phyloP scores from a whole-genome alignment of 2,888 invertebrate genomes.

The Chorisops tibialis region DNA sequence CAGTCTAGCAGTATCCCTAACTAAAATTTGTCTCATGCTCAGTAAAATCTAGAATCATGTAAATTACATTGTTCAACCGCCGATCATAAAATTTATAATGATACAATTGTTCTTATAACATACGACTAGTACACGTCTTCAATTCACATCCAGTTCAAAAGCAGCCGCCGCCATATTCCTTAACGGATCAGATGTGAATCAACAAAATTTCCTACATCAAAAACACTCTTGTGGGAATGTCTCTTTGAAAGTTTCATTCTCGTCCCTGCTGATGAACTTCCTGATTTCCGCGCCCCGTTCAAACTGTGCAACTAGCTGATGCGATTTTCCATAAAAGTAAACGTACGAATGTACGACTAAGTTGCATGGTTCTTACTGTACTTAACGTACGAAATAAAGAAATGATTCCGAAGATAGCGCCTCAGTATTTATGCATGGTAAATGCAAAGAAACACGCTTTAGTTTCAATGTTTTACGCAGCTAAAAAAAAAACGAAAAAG shows the following conservation, averaged over 20 bases:
- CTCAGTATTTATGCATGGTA: not conserved
- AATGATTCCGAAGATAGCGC: not conserved
- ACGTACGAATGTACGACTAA: no score
- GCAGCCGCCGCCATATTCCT: no score
- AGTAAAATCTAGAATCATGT: no score
- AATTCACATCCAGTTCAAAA: no score
- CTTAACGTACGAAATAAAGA: no score
- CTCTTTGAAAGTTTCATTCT: not conserved
- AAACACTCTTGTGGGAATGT: not conserved
- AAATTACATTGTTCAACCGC: no score
- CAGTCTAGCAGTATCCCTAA: no score
- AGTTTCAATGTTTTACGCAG: not conserved
- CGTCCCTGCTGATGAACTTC: not conserved
- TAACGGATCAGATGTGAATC: no score
- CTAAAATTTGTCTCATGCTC: no score
- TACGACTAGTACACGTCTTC: not conserved
- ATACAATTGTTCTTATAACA: not conserved
- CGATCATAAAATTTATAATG: no score
- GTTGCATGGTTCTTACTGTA: no score
- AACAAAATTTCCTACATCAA: slow-evolving; percentile 5
- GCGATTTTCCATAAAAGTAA: no score
- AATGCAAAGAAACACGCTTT: not conserved
- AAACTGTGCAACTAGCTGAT: not conserved
- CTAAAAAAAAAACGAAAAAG: slow-evolving; percentile 15
- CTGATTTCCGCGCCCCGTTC: not conserved